Evolutionary conservation across 2,888 invertebrate species (phyloP).

Genomic region (Drosophila leonis): DNA sequence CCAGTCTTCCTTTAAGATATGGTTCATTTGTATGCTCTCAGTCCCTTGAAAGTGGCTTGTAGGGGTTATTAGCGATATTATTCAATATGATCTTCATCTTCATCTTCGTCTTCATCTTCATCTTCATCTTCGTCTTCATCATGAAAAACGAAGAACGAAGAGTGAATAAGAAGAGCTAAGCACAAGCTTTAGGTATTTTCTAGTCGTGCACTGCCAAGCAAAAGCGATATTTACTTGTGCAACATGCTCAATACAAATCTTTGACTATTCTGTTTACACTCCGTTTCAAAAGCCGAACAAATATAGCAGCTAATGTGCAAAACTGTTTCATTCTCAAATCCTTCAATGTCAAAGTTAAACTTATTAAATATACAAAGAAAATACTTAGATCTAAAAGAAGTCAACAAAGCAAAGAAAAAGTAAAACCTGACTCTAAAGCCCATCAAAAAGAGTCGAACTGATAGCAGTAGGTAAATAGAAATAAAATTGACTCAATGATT

Average conservation of each 20-base stretch:
- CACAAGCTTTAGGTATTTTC: not conserved
- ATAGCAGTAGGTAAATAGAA: not conserved
- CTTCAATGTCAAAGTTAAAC: not conserved
- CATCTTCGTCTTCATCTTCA: not conserved
- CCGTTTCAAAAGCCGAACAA: not conserved
- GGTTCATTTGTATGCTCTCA: too few species aligned
- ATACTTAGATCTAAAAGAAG: not conserved
- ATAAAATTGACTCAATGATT: conserved; percentile 4
- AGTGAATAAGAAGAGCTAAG: not conserved
- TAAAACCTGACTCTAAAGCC: not conserved
- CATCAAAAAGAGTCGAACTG: not conserved
- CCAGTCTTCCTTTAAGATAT: too few species aligned
- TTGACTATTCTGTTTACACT: not conserved
- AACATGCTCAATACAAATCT: not conserved
- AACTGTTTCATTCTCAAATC: not conserved
- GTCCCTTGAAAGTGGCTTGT: too few species aligned
- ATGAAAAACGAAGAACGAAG: too few species aligned
- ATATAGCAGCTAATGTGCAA: too few species aligned
- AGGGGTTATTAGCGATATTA: too few species aligned
- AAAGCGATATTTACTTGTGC: not conserved
- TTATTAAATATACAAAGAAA: not conserved
- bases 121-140: not conserved
- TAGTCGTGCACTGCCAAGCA: not conserved
- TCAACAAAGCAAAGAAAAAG: not conserved
- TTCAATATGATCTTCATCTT: too few species aligned